Percentiles rank a stretch among this genome's conserved stretches.
These are phyloP conservation scores for Anoplopoma fimbria DNA, from an alignment of 2,113 vertebrate species.

Conservation along the genomic window DNA sequence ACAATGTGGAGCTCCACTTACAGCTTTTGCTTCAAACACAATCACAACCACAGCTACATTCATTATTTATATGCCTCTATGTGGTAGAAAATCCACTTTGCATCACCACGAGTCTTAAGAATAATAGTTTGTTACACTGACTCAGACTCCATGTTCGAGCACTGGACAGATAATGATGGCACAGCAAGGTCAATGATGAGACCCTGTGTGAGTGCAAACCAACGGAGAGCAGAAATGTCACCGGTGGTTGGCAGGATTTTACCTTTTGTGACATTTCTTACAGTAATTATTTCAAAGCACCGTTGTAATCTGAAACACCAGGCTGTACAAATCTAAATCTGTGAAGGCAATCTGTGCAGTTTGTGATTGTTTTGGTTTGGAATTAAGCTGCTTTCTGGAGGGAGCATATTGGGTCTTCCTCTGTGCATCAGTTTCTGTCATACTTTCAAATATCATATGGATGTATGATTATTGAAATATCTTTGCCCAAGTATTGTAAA, in stretches of 20 bases:
- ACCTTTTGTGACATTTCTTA: neutral
- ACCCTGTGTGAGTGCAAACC: no score
- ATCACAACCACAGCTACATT: constrained; percentile 22
- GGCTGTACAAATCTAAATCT: neutral
- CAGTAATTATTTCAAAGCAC: neutral
- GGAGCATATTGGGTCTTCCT: neutral
- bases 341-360: neutral
- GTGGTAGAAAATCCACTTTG: constrained; percentile 7
- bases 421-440: neutral
- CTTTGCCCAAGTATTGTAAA: neutral
- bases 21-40: constrained; percentile 46
- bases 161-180: neutral
- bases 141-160: neutral
- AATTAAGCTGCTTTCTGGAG: neutral
- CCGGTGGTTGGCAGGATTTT: no score
- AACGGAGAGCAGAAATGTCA: no score
- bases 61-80: constrained; percentile 47
- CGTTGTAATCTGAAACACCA: neutral
- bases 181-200: neutral
- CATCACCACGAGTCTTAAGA: constrained; percentile 10
- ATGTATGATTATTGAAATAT: neutral
- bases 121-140: neutral
- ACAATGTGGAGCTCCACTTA: constrained; percentile 11
- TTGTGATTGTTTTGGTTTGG: neutral
- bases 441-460: neutral